Conservation (phyloP, 2,797 vertebrate species). For the Gorsachius magnificus region DNA sequence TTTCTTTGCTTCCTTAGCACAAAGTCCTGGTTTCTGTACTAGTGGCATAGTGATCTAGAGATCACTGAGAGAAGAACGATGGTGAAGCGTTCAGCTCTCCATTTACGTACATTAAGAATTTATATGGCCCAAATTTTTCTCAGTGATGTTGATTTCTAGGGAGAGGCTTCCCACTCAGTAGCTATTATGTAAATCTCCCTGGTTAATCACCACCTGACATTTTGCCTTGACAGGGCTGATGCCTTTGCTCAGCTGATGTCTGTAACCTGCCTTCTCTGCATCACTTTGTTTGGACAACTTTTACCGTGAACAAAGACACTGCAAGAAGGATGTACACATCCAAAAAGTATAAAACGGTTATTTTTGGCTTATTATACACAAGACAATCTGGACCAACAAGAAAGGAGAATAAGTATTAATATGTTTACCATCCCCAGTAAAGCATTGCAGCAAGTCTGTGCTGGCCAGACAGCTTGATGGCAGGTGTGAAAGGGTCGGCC, state of each 20-base stretch:
- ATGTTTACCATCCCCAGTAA: neutral
- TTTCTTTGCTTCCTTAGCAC: neutral
- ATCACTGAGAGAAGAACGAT: neutral
- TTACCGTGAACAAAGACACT: neutral
- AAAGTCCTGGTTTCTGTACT: neutral
- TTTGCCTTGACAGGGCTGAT: slow-evolving; percentile 5
- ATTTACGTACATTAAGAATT: slow-evolving; percentile 6
- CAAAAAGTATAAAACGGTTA: neutral
- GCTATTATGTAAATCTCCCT: slow-evolving; percentile 21
- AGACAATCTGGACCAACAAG: neutral
- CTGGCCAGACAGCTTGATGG: neutral
- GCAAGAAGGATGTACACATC: neutral
- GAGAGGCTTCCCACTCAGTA: slow-evolving; percentile 44
- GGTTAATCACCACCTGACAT: slow-evolving; percentile 44
- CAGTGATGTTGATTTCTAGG: slow-evolving; percentile 17
- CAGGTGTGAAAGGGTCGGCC: neutral
- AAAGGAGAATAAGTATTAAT: neutral
- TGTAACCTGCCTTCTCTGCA: neutral
- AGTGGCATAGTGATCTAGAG: neutral
- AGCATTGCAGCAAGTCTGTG: neutral
- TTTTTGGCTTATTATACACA: neutral
- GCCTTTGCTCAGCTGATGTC: neutral
- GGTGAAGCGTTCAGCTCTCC: neutral
- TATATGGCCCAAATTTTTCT: slow-evolving; percentile 6
- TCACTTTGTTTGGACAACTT: slow-evolving; percentile 10